A percentile compares a stretch with the other conserved stretches of the same genome.
Conservation (phyloP, 1,140 invertebrate species). For the Maconellicoccus hirsutus region DNA sequence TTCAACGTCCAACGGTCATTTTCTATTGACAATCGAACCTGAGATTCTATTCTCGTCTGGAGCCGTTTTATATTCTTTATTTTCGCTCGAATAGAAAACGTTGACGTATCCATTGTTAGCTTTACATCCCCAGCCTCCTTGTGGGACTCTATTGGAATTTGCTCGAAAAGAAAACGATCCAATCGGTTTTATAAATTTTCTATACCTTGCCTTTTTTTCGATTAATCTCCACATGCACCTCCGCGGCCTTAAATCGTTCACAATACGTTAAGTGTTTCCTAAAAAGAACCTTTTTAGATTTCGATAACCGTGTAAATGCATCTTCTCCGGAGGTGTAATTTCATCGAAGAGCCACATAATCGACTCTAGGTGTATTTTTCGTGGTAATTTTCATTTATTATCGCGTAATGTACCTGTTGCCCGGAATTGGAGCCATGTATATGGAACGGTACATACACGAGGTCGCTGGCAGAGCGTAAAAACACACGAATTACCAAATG, state of each 20-base stretch:
- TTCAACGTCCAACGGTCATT: conserved; percentile 6
- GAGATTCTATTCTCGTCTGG: neutral
- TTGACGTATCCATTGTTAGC: conserved; percentile 15
- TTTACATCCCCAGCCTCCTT: neutral
- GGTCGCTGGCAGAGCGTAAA: neutral
- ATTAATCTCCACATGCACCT: conserved; percentile 5
- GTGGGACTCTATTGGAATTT: conserved; percentile 7
- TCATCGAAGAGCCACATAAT: too few relatives aligned
- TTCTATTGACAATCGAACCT: conserved; percentile 1
- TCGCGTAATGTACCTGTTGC: neutral
- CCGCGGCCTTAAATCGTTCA: neutral
- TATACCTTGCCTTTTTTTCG: neutral
- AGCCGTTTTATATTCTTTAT: neutral
- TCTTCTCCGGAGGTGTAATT: too few relatives aligned
- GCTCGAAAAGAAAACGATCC: conserved; percentile 14
- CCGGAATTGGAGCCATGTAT: neutral
- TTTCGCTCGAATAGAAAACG: conserved; percentile 2
- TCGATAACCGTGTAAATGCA: neutral
- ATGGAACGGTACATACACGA: neutral
- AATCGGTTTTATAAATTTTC: conserved; percentile 6
- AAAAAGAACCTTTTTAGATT: neutral
- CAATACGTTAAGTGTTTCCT: conserved; percentile 6
- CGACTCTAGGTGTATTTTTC: too few relatives aligned
- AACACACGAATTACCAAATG: neutral
- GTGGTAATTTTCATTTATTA: too few relatives aligned